phyloP scores from a whole-genome alignment of 2,888 invertebrate genomes.

The Epinotia nisella region DNA sequence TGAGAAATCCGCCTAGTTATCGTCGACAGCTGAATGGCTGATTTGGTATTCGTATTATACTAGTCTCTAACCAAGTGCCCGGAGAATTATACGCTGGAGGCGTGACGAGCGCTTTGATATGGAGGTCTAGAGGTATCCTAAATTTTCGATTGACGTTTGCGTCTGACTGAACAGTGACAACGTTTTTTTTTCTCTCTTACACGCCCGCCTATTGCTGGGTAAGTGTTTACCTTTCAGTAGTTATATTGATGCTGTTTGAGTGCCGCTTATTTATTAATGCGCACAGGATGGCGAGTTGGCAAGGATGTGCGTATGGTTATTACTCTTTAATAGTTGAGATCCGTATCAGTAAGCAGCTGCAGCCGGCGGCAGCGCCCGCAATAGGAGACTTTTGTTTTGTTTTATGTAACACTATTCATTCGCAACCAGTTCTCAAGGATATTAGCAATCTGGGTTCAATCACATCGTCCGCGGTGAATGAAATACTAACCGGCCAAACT shows the following conservation, averaged over 20 bases:
- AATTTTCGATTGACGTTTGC: conserved; percentile 18
- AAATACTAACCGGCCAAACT: conserved; percentile 64
- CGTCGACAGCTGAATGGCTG: conserved; percentile 43
- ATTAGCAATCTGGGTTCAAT: conserved; percentile 74
- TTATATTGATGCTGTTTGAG: neutral
- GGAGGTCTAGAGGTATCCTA: conserved; percentile 29
- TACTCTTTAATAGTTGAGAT: conserved; percentile 40
- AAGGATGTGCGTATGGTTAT: conserved; percentile 35
- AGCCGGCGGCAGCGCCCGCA: conserved; percentile 31
- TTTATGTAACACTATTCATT: conserved; percentile 56
- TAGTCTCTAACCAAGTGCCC: conserved; percentile 34
- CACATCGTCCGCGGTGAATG: conserved; percentile 77
- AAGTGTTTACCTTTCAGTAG: neutral
- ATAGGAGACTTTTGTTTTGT: conserved; percentile 44
- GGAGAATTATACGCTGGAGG: conserved; percentile 33
- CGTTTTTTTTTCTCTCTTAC: conserved; percentile 5
- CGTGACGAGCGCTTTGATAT: conserved; percentile 29
- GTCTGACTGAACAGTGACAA: conserved; percentile 23
- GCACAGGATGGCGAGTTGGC: conserved; percentile 27
- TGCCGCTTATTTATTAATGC: conserved; percentile 13
- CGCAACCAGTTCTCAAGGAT: conserved; percentile 77
- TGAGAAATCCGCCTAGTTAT: conserved; percentile 41
- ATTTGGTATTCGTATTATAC: conserved; percentile 46
- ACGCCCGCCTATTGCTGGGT: neutral
- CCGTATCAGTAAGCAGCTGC: conserved; percentile 34